phyloP scores from a whole-genome alignment of 2,888 invertebrate species.

The Amphipyra berbera region DNA sequence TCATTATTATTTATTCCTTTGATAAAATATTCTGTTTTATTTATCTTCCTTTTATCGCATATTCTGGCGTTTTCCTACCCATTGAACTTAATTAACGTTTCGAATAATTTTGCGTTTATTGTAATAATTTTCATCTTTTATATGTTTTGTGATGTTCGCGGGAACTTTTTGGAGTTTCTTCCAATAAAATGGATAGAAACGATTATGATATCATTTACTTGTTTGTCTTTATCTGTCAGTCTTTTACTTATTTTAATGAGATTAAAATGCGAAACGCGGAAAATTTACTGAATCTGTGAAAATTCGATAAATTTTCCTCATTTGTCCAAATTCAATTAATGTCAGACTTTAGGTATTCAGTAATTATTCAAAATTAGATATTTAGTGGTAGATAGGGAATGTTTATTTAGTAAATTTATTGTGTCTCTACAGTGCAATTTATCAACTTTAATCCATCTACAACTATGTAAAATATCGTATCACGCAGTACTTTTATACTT shows the following conservation, averaged over 20 bases:
- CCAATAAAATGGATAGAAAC: neutral
- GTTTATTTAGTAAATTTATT: neutral
- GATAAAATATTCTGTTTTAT: constrained; percentile 43
- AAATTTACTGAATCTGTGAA: no score
- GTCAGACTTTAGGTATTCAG: no score
- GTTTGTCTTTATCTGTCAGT: no score
- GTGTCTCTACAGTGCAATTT: neutral
- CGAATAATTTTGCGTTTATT: constrained; percentile 23
- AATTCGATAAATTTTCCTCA: no score
- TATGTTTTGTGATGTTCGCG: constrained; percentile 7
- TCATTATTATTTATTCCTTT: constrained; percentile 35
- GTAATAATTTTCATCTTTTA: constrained; percentile 20
- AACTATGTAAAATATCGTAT: neutral
- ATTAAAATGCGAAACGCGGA: no score
- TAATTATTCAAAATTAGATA: no score
- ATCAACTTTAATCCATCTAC: neutral
- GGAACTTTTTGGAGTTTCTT: neutral
- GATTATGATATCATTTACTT: no score
- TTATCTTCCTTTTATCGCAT: constrained; percentile 31
- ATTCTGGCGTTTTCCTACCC: constrained; percentile 37
- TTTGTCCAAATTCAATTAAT: no score
- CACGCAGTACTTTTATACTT: no score
- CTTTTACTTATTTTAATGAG: no score
- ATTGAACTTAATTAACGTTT: constrained; percentile 49
- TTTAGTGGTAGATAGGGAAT: neutral